Percentiles rank a stretch among this genome's conserved stretches.
phyloP scores from a whole-genome alignment of 2,113 vertebrate species.

The Leiothrix lutea region DNA sequence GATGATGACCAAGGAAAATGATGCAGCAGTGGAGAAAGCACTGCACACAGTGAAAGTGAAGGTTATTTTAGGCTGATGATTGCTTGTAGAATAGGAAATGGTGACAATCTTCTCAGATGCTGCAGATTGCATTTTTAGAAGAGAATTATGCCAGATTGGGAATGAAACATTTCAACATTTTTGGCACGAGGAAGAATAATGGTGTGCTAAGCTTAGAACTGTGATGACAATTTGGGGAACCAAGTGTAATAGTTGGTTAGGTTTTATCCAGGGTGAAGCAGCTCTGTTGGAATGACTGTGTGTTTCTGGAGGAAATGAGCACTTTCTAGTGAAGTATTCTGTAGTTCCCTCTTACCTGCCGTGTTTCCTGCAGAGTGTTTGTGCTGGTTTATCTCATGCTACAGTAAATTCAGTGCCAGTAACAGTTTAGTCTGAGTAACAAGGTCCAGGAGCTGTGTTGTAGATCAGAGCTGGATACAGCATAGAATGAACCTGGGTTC shows the following conservation, averaged over 20 bases:
- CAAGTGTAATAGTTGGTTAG: background rate
- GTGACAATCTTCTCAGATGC: background rate
- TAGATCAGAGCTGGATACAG: background rate
- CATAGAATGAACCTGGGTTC: background rate
- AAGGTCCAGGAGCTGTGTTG: background rate
- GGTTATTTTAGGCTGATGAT: slow-evolving; percentile 21
- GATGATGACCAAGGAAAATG: background rate
- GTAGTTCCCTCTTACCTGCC: background rate
- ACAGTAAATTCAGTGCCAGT: background rate
- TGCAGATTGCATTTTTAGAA: background rate
- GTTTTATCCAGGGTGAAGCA: background rate
- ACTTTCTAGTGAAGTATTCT: background rate
- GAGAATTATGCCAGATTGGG: background rate
- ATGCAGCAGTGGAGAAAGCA: background rate
- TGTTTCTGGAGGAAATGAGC: background rate
- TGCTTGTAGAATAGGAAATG: background rate
- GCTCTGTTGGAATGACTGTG: background rate
- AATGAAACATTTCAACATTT: background rate
- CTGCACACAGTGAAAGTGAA: background rate
- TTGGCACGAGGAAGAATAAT: background rate
- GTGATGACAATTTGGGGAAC: background rate
- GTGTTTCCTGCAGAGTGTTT: background rate
- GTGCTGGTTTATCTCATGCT: background rate
- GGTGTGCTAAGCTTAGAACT: background rate
- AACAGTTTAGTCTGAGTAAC: background rate